Evolutionary conservation across 2,797 vertebrate genomes (phyloP).

Genomic region (Vespertilio murinus): DNA sequence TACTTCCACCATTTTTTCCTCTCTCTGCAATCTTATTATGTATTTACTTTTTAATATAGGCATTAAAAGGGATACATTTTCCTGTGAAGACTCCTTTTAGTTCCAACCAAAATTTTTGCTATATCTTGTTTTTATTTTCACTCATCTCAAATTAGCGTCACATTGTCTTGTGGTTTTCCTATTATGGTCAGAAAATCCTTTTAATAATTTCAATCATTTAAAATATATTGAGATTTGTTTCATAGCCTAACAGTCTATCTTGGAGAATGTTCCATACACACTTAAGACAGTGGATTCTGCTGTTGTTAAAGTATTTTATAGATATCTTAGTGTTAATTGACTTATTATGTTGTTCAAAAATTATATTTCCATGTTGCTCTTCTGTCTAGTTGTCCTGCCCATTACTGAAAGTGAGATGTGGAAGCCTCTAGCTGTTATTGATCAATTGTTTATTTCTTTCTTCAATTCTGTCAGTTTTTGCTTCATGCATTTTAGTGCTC

Average conservation of each 20-base stretch:
- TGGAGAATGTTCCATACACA: neutral
- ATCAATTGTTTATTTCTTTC: neutral
- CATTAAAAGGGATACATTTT: neutral
- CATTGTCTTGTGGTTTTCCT: neutral
- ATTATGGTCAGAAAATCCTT: neutral
- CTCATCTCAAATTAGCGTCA: neutral
- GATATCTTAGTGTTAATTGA: neutral
- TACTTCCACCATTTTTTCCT: too few species aligned
- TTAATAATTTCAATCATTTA: neutral
- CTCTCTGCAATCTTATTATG: neutral
- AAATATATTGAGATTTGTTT: slow-evolving; percentile 18
- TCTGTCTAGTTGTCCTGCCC: neutral
- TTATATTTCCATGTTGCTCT: neutral
- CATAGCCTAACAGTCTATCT: neutral
- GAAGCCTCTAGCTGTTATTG: neutral
- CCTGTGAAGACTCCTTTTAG: neutral
- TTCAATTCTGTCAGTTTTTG: neutral
- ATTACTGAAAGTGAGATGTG: neutral
- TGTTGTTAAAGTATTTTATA: neutral
- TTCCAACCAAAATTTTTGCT: neutral
- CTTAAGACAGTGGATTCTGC: neutral
- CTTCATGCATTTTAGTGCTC: neutral
- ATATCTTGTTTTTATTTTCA: neutral
- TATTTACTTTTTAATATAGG: neutral
- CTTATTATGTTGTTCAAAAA: neutral